Percentiles rank a stretch among this genome's conserved stretches.
These are phyloP conservation scores for Rhinella marina DNA, from an alignment of 2,797 vertebrate species.

Conservation along the genomic window DNA sequence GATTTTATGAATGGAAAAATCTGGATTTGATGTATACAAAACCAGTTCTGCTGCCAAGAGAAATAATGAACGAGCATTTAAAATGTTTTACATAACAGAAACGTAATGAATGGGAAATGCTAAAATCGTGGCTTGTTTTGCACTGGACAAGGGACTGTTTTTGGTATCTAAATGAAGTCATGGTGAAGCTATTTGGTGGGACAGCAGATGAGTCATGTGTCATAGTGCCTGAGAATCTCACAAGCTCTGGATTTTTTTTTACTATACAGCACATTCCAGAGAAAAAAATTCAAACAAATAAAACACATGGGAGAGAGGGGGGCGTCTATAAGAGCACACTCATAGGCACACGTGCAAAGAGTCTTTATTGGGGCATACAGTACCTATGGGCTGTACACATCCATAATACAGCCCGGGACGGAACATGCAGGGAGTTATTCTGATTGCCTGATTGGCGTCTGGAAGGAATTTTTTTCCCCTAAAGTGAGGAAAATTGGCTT, in stretches of 20 bases:
- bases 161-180: slow-evolving; percentile 23
- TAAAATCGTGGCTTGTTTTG: slow-evolving; percentile 25
- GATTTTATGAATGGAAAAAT: neutral
- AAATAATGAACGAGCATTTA: neutral
- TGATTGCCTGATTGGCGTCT: too few relatives aligned
- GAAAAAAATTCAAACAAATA: neutral
- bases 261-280: slow-evolving; percentile 35
- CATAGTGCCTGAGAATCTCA: slow-evolving; percentile 32
- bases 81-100: neutral
- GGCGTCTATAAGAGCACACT: too few relatives aligned
- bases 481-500: too few relatives aligned
- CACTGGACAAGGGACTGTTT: neutral
- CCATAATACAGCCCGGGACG: too few relatives aligned
- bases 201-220: slow-evolving; percentile 44
- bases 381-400: too few relatives aligned
- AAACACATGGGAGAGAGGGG: neutral
- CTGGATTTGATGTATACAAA: neutral
- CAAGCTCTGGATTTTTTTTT: slow-evolving; percentile 25
- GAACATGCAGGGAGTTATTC: too few relatives aligned
- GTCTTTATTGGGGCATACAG: too few relatives aligned
- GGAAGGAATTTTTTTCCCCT: too few relatives aligned
- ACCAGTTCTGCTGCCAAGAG: neutral
- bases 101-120: neutral
- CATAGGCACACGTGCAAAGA: too few relatives aligned
- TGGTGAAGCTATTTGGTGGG: slow-evolving; percentile 33